Percentiles rank a stretch among this genome's conserved stretches.
phyloP scores from a whole-genome alignment of 2,797 vertebrate genomes.

The Parauchenoglanis punctatus region DNA sequence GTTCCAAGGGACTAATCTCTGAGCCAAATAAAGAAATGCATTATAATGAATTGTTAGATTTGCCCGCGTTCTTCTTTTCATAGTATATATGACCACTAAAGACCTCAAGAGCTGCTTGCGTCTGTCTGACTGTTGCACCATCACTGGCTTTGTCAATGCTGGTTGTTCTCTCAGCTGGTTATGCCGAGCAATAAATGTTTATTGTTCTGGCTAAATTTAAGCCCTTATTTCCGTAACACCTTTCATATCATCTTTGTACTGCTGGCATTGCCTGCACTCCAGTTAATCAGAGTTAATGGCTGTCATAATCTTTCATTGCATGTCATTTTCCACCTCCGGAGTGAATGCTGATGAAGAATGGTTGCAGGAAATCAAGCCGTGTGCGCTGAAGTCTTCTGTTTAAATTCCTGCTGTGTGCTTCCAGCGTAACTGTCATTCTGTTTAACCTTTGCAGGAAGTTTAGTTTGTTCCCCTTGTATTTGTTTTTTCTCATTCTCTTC shows the following conservation, averaged over 20 bases:
- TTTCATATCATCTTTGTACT: slow-evolving; percentile 9
- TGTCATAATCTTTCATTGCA: background rate
- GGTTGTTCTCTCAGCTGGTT: background rate
- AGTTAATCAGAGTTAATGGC: slow-evolving; percentile 23
- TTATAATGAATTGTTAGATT: background rate
- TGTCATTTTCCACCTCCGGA: slow-evolving; percentile 14
- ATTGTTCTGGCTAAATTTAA: background rate
- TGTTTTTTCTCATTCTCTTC: background rate
- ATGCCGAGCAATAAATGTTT: background rate
- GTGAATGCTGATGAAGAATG: slow-evolving; percentile 1
- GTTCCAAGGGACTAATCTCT: no score
- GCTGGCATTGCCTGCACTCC: background rate
- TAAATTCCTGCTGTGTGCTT: slow-evolving; percentile 13
- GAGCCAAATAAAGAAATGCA: background rate
- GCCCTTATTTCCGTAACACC: background rate
- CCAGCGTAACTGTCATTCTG: background rate
- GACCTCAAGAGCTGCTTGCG: no score
- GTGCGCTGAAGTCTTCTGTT: background rate
- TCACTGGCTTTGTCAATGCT: background rate
- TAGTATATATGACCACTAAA: background rate
- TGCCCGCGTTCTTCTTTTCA: background rate
- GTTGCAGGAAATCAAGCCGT: slow-evolving; percentile 9
- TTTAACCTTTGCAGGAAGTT: slow-evolving; percentile 12
- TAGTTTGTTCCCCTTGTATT: background rate
- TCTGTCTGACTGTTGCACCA: background rate